Percentiles rank a stretch among this genome's conserved stretches.
Evolutionary conservation across 2,888 invertebrate species (phyloP).

Genomic region (Conus canariensis): DNA sequence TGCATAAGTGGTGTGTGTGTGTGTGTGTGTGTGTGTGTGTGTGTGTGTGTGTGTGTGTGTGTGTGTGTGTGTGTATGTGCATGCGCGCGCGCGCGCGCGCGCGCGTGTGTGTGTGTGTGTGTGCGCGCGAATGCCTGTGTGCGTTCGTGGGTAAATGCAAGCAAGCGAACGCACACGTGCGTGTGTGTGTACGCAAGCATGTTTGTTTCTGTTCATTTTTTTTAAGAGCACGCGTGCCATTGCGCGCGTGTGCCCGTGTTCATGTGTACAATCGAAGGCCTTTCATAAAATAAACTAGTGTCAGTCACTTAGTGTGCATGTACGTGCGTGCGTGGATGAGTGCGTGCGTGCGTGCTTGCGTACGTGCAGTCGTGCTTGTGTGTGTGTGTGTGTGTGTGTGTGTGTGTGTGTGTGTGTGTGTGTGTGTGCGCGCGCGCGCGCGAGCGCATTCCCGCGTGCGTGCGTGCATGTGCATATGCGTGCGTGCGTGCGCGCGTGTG

Average conservation of each 20-base stretch:
- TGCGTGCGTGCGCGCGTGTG: background rate
- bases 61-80: background rate
- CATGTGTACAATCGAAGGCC: no score
- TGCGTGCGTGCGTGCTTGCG: no score
- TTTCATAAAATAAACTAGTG: no score
- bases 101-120: background rate
- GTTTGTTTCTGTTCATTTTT: no score
- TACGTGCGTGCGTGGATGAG: no score
- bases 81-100: background rate
- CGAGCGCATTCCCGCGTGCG: background rate
- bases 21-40: no score
- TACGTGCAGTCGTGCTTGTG: background rate
- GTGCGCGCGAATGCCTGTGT: background rate
- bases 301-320: no score
- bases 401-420: background rate
- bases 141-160: background rate
- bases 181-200: background rate
- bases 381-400: slow-evolving; percentile 1
- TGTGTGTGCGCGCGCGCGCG: background rate
- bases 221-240: no score
- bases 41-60: background rate
- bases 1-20: no score
- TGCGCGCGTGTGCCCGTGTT: no score
- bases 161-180: background rate
- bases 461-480: background rate